phyloP scores from a whole-genome alignment of 1,140 invertebrate genomes.

The Plodia interpunctella region DNA sequence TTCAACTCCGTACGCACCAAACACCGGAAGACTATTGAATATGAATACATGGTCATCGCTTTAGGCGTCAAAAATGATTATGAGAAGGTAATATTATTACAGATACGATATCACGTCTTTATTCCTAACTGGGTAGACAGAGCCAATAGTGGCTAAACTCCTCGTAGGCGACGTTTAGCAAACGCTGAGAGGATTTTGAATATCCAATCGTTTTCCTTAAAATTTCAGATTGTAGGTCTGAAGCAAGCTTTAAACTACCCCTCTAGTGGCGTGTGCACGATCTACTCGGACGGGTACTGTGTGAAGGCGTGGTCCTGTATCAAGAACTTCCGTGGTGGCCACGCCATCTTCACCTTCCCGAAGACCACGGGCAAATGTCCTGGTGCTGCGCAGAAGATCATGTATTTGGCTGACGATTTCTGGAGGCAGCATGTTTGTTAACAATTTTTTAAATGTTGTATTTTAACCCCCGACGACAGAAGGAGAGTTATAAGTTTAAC shows the following conservation, averaged over 20 bases:
- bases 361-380: slow-evolving; percentile 94
- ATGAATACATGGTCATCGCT: slow-evolving; percentile 89
- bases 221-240: slow-evolving; percentile 88
- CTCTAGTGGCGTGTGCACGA: slow-evolving; percentile 87
- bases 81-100: slow-evolving; percentile 80
- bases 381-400: slow-evolving; percentile 97
- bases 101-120: not conserved
- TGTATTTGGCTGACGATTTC: slow-evolving; percentile 90
- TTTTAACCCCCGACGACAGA: too few species aligned
- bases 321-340: slow-evolving; percentile 84
- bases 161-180: too few species aligned
- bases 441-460: too few species aligned
- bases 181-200: too few species aligned
- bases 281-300: slow-evolving; percentile 91
- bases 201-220: too few species aligned
- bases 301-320: slow-evolving; percentile 86
- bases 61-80: slow-evolving; percentile 90
- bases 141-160: too few species aligned
- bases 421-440: too few species aligned
- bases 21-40: slow-evolving; percentile 84
- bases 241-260: slow-evolving; percentile 83
- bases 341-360: slow-evolving; percentile 95
- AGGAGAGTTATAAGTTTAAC: too few species aligned
- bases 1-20: slow-evolving; percentile 83
- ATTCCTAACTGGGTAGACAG: too few species aligned